A percentile compares a stretch with the other conserved stretches of the same genome.
These are phyloP conservation scores for Gymnosoma rotundatum DNA, from an alignment of 2,888 invertebrate genomes.

Conservation along the genomic window DNA sequence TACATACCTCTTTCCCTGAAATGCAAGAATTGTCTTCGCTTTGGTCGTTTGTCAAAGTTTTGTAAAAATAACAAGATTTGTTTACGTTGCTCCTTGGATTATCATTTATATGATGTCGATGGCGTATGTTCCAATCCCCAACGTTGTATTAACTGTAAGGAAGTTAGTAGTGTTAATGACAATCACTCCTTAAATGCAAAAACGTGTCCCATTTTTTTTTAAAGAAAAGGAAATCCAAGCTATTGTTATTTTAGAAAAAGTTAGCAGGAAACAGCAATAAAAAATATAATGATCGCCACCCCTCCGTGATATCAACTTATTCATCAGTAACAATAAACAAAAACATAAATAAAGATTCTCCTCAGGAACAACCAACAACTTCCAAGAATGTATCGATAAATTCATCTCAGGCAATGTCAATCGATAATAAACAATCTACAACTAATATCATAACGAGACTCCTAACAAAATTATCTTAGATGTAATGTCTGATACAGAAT, in stretches of 20 bases:
- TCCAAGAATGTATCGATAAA: too few relatives aligned
- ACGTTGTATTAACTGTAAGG: conserved; percentile 29
- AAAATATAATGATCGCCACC: conserved; percentile 32
- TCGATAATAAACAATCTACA: too few relatives aligned
- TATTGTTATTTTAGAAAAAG: conserved; percentile 45
- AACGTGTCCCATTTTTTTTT: conserved; percentile 47
- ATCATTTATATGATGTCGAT: neutral
- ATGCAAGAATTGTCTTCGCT: neutral
- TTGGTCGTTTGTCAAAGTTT: neutral
- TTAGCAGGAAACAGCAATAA: conserved; percentile 31
- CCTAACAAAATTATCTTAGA: too few relatives aligned
- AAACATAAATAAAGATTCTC: neutral
- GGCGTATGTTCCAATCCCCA: neutral
- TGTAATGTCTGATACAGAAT: too few relatives aligned
- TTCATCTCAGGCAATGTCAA: too few relatives aligned
- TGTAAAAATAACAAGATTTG: conserved; percentile 25
- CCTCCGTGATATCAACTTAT: neutral
- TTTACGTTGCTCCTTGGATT: conserved; percentile 8
- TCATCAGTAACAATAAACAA: neutral
- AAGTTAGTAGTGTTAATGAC: neutral
- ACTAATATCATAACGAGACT: too few relatives aligned
- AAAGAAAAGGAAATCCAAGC: conserved; percentile 54
- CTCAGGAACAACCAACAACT: too few relatives aligned
- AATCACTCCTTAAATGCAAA: conserved; percentile 20
- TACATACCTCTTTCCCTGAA: conserved; percentile 28